Percentiles rank a stretch among this genome's conserved stretches.
These are phyloP conservation scores for Lycodopsis pacificus DNA, from an alignment of 2,797 vertebrate genomes.

Conservation along the genomic window DNA sequence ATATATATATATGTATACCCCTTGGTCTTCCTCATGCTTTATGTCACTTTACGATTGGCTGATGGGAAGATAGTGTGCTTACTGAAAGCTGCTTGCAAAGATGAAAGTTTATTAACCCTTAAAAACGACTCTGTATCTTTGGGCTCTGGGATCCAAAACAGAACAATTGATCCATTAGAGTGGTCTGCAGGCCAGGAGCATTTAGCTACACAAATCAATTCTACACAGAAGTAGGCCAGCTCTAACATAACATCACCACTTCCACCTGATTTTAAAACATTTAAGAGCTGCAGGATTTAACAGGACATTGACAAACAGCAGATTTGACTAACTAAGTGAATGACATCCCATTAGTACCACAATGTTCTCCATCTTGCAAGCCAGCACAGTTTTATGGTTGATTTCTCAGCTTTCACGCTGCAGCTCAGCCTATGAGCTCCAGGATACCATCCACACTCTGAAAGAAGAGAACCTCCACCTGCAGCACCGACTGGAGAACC, in stretches of 20 bases:
- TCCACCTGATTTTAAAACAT: conserved; percentile 35
- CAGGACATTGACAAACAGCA: not conserved
- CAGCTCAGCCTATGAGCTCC: conserved; percentile 78
- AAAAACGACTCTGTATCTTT: conserved; percentile 1
- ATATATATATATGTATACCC: no score
- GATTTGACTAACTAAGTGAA: not conserved
- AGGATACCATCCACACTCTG: conserved; percentile 81
- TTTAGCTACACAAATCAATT: conserved; percentile 57
- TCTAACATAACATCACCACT: conserved; percentile 29
- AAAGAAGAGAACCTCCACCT: conserved; percentile 81
- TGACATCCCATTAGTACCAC: not conserved
- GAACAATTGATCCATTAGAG: conserved; percentile 65
- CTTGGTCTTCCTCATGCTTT: not conserved
- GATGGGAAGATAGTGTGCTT: not conserved
- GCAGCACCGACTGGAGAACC: conserved; percentile 80
- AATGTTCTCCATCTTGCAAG: conserved; percentile 46
- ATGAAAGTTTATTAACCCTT: not conserved
- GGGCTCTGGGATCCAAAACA: conserved; percentile 30
- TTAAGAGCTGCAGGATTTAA: conserved; percentile 29
- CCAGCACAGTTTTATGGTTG: conserved; percentile 45
- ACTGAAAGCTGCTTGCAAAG: not conserved
- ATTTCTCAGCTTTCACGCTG: conserved; percentile 45
- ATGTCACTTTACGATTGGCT: not conserved
- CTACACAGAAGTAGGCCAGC: conserved; percentile 35
- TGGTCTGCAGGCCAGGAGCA: conserved; percentile 26